These are phyloP conservation scores for Trachelus troglodyta DNA, from an alignment of 2,888 invertebrate species.

Conservation along the genomic window DNA sequence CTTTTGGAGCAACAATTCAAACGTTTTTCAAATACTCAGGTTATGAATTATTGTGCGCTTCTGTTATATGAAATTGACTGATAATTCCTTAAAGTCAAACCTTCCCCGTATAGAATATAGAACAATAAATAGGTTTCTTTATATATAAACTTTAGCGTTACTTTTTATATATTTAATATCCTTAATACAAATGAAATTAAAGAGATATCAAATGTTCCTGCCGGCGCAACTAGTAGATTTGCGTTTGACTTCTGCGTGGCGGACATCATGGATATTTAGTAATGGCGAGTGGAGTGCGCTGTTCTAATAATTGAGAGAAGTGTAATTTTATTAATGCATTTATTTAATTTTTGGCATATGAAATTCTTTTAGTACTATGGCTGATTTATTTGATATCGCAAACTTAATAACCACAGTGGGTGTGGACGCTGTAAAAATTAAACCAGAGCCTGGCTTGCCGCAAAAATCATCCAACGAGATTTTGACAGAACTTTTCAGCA, in stretches of 20 bases:
- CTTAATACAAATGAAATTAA: neutral
- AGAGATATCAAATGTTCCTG: neutral
- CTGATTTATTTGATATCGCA: slow-evolving; percentile 61
- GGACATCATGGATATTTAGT: neutral
- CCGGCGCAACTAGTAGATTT: neutral
- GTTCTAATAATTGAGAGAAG: neutral
- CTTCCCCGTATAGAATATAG: neutral
- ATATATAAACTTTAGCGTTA: neutral
- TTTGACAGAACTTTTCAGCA: slow-evolving; percentile 83
- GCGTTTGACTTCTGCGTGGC: neutral
- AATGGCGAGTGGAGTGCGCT: neutral
- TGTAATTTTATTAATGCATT: neutral
- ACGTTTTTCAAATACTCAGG: neutral
- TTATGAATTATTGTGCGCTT: neutral
- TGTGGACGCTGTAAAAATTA: slow-evolving; percentile 61
- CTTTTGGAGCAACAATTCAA: neutral
- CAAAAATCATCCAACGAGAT: slow-evolving; percentile 83
- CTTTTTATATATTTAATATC: neutral
- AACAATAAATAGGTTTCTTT: neutral
- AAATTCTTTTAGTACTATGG: slow-evolving; percentile 38
- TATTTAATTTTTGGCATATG: neutral
- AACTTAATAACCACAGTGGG: slow-evolving; percentile 62
- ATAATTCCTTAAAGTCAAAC: neutral
- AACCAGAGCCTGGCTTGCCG: slow-evolving; percentile 60
- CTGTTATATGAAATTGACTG: neutral